A percentile compares a stretch with the other conserved stretches of the same genome.
Evolutionary conservation across 1,140 invertebrate genomes (phyloP).

Genomic region (Drosophila pallidifrons): DNA sequence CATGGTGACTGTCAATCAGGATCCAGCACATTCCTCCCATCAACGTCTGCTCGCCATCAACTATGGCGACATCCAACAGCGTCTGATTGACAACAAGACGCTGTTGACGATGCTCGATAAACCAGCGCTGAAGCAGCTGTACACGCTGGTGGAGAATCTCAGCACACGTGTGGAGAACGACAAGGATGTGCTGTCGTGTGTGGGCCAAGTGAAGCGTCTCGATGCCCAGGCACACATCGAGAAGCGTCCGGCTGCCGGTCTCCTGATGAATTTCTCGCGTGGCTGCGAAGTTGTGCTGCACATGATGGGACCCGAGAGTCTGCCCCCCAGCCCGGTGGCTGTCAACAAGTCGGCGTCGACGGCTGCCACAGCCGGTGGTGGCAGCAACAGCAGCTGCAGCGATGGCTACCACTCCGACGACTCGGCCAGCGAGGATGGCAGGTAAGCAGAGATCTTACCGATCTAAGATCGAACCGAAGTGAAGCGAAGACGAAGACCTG

Average conservation of each 20-base stretch:
- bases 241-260: conserved; percentile 89
- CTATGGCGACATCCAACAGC: conserved; percentile 92
- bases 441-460: conserved; percentile 72
- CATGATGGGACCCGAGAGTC: conserved; percentile 88
- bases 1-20: conserved; percentile 89
- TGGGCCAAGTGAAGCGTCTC: conserved; percentile 87
- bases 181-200: conserved; percentile 89
- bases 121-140: conserved; percentile 87
- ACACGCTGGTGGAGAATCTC: conserved; percentile 87
- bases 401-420: conserved; percentile 93
- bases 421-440: conserved; percentile 89
- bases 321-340: conserved; percentile 53
- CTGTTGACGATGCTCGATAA: conserved; percentile 94
- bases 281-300: conserved; percentile 92
- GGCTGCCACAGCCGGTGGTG: conserved; percentile 86
- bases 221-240: conserved; percentile 86
- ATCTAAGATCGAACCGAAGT: not conserved
- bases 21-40: conserved; percentile 94
- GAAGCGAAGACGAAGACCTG: not conserved
- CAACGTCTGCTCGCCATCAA: conserved; percentile 94
- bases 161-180: conserved; percentile 89
- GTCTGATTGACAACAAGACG: conserved; percentile 96
- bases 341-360: conserved; percentile 44
- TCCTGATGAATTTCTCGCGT: conserved; percentile 93
- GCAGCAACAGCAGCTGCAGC: conserved; percentile 87